These are phyloP conservation scores for Blastomussa wellsi DNA, from an alignment of 92 coral and sea anemone species.

Conservation along the genomic window DNA sequence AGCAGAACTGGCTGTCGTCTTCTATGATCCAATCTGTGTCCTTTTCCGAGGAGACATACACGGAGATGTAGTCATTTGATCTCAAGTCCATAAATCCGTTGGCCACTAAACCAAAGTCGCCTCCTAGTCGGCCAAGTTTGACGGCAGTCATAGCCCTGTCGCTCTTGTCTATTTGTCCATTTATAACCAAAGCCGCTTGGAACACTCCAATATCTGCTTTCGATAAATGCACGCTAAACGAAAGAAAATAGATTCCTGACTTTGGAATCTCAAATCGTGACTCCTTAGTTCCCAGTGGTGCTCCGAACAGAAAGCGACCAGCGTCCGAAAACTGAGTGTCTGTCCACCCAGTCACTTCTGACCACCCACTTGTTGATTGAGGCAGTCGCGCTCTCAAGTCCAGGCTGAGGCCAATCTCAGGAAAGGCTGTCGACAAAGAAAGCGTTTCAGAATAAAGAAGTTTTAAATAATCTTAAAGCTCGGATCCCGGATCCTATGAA, in stretches of 20 bases:
- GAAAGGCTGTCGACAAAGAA: slow-evolving; percentile 50
- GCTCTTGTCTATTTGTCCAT: slow-evolving; percentile 15
- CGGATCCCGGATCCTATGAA: too few relatives aligned
- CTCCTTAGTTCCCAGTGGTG: slow-evolving; percentile 36
- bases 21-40: slow-evolving; percentile 61
- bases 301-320: slow-evolving; percentile 66
- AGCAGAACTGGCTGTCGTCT: slow-evolving; percentile 54
- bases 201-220: slow-evolving; percentile 49
- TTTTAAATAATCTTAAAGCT: too few relatives aligned
- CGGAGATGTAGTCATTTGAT: slow-evolving; percentile 43
- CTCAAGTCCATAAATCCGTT: slow-evolving; percentile 61
- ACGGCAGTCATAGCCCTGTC: slow-evolving; percentile 45
- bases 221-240: slow-evolving; percentile 42
- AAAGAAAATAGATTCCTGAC: slow-evolving; percentile 62
- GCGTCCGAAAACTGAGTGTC: slow-evolving; percentile 32
- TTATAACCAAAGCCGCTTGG: slow-evolving; percentile 32
- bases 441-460: background rate
- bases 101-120: slow-evolving; percentile 40
- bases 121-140: slow-evolving; percentile 32
- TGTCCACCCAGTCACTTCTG: slow-evolving; percentile 62
- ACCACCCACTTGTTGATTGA: slow-evolving; percentile 60
- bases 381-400: slow-evolving; percentile 43
- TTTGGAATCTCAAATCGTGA: slow-evolving; percentile 59
- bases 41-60: slow-evolving; percentile 50
- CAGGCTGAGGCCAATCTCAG: slow-evolving; percentile 67